Base-by-base conservation (phyloP, 2,113 vertebrate species). In the Seriola aureovittata region DNA sequence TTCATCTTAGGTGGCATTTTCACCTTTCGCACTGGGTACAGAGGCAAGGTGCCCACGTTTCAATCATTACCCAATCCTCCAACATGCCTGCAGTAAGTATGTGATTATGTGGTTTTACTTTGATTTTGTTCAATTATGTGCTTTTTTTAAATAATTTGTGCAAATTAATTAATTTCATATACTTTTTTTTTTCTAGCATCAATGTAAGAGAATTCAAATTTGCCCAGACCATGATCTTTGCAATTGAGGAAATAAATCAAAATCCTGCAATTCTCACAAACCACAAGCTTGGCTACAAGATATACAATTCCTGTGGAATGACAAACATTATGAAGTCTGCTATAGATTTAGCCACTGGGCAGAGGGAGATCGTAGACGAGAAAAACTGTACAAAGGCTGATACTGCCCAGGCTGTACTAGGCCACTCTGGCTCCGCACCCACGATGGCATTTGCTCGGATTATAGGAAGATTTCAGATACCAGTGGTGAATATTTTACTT, bases 401-500 rank as follows among this genome's bases (percentile, higher is more conserved):
- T 10, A 81, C 55, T 50, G 85, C 78, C 8, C 79, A 81, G 58
- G 91, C 87, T 48, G 83, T 93, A 21, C 65, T 93, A 23, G 91
- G 90, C 5, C 90, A 94, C 73, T 92, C 90, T 50, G 89, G 16
- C 66, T 93, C 92, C n/a, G 74, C 89, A 38, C 90, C 92, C 17
- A 92, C 90, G 0, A 72, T 93, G 63, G 85, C 73, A 32, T 88
- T 94, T 76, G 83, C 91, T 44, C 80, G 71, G 17, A 80, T 92
- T 83, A 59, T 91, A 17, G 94, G 93, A 77, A 81, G 87, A 54
- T 96, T 96, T 85, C 76, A 91, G 14, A 87, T 95, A 78, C 95
- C 95, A 70, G 95, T 96, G 93, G 95, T 96, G 88, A 94, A 94
- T 84, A 13, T 59, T 71, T 29, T 13, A 29, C 14, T 23, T 57